Evolutionary conservation across 2,888 invertebrate species (phyloP).

Genomic region (Pachycephus smyrnensis): DNA sequence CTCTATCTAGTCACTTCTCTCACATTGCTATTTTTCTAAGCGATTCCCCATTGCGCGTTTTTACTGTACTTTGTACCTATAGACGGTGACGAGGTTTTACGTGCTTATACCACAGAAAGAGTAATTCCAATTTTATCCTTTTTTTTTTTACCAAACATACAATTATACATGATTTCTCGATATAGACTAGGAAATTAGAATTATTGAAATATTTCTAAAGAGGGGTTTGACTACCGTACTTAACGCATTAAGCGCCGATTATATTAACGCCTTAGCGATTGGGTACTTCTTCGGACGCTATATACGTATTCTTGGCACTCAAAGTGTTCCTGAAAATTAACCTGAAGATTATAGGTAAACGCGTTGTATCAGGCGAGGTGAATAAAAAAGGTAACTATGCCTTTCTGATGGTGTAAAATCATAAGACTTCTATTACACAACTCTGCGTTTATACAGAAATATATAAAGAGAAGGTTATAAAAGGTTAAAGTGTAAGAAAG

Average conservation of each 20-base stretch:
- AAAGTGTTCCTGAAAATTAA: not conserved
- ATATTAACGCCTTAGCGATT: no score
- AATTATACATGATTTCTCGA: not conserved
- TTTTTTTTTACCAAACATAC: no score
- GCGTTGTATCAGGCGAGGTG: not conserved
- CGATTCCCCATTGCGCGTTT: not conserved
- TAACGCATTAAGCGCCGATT: not conserved
- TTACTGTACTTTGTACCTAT: not conserved
- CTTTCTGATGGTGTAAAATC: not conserved
- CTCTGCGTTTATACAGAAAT: not conserved
- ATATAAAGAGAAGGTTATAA: not conserved
- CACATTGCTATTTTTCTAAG: not conserved
- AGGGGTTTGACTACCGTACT: not conserved
- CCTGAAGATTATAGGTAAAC: not conserved
- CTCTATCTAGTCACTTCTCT: not conserved
- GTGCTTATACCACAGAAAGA: not conserved
- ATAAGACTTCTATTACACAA: not conserved
- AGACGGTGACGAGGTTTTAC: not conserved
- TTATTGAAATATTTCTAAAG: not conserved
- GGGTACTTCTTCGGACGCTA: no score
- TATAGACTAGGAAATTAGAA: not conserved
- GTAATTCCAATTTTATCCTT: no score
- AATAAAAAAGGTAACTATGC: not conserved
- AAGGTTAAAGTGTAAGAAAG: not conserved
- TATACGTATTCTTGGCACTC: not conserved